A percentile compares a stretch with the other conserved stretches of the same genome.
Evolutionary conservation across 2,888 invertebrate species (phyloP).

Genomic region (Abrostola tripartita): DNA sequence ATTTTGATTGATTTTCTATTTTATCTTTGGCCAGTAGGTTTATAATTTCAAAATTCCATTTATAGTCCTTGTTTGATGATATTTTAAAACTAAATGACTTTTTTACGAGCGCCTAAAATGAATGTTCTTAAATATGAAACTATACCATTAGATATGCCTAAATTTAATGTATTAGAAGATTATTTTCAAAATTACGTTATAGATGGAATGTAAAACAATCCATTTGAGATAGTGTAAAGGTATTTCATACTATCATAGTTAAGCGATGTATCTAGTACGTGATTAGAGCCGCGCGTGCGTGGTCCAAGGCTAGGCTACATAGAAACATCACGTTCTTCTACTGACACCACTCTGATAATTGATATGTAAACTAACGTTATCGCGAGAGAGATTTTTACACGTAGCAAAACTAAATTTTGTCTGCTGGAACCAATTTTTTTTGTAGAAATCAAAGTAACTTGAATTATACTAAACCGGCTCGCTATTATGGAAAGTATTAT

Average conservation of each 20-base stretch:
- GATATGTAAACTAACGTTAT: slow-evolving; percentile 13
- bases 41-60: not conserved
- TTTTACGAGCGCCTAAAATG: too few relatives aligned
- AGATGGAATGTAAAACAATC: not conserved
- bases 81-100: too few relatives aligned
- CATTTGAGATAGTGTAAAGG: not conserved
- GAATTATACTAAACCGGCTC: too few relatives aligned
- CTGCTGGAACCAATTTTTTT: not conserved
- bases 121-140: too few relatives aligned
- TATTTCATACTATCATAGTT: slow-evolving; percentile 7
- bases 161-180: too few relatives aligned
- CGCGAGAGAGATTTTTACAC: slow-evolving; percentile 6
- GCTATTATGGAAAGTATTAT: too few relatives aligned
- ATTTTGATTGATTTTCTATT: not conserved
- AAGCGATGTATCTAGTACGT: slow-evolving; percentile 27
- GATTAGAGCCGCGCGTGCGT: slow-evolving; percentile 19
- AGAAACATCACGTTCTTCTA: slow-evolving; percentile 44
- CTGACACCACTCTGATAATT: slow-evolving; percentile 39
- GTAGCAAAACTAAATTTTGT: not conserved
- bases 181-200: too few relatives aligned
- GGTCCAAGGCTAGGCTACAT: slow-evolving; percentile 27
- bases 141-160: too few relatives aligned
- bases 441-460: too few relatives aligned
- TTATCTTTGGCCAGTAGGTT: not conserved
- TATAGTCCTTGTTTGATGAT: not conserved